Conservation (phyloP, 1,140 invertebrate species). For the Bombus confusus region DNA sequence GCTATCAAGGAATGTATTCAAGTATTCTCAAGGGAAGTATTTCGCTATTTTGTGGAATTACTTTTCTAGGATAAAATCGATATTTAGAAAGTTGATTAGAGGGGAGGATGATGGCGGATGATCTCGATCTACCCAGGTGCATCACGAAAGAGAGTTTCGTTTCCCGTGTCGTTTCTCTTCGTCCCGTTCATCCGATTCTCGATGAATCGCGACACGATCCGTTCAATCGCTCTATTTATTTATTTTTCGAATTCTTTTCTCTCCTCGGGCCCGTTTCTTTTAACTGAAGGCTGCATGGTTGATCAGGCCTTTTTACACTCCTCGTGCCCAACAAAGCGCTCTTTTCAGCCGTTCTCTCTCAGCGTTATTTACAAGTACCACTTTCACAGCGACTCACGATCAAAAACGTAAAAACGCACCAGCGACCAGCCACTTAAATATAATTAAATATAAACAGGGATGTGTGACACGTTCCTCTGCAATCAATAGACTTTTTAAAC, state of each 20-base stretch:
- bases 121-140: neutral
- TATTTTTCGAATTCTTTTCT: neutral
- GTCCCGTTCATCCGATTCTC: slow-evolving; percentile 9
- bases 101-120: neutral
- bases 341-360: slow-evolving; percentile 43
- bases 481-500: neutral
- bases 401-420: slow-evolving; percentile 8
- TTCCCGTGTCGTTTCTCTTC: neutral
- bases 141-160: slow-evolving; percentile 45
- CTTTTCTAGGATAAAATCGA: neutral
- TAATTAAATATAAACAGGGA: neutral
- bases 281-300: slow-evolving; percentile 77
- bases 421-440: neutral
- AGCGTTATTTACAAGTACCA: slow-evolving; percentile 52
- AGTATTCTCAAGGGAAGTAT: neutral
- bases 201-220: slow-evolving; percentile 6
- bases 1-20: neutral
- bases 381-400: slow-evolving; percentile 29
- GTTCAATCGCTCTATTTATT: neutral
- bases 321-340: slow-evolving; percentile 56
- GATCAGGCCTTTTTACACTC: slow-evolving; percentile 74
- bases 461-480: neutral
- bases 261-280: slow-evolving; percentile 45
- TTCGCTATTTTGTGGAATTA: neutral
- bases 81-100: neutral